These are phyloP conservation scores for Colletes collaris DNA, from an alignment of 2,888 invertebrate genomes.

Conservation along the genomic window DNA sequence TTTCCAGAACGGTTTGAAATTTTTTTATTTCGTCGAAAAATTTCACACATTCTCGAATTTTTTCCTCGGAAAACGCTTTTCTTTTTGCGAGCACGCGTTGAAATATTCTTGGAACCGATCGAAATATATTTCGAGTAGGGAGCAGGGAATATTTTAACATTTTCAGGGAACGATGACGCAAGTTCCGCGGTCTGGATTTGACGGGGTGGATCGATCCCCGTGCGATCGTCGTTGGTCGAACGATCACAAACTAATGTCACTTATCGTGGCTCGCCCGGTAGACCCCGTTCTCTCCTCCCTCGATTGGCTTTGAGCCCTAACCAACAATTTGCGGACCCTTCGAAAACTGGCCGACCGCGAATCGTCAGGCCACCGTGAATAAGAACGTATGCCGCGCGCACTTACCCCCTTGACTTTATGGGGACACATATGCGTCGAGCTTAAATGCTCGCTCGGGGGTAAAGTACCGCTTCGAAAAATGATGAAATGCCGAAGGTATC, in stretches of 20 bases:
- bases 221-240: conserved; percentile 37
- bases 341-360: conserved; percentile 65
- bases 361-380: conserved; percentile 58
- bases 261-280: conserved; percentile 54
- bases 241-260: conserved; percentile 57
- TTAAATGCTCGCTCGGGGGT: conserved; percentile 36
- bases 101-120: too few species aligned
- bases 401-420: conserved; percentile 65
- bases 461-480: conserved; percentile 23
- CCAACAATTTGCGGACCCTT: conserved; percentile 68
- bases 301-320: conserved; percentile 65
- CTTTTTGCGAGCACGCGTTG: too few species aligned
- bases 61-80: too few species aligned
- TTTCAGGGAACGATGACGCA: background rate
- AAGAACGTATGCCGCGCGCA: conserved; percentile 62
- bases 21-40: too few species aligned
- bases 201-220: conserved; percentile 36
- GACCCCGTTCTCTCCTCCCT: conserved; percentile 51
- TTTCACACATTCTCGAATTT: too few species aligned
- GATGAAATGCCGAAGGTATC: background rate
- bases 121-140: too few species aligned
- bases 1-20: too few species aligned
- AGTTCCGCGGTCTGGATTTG: conserved; percentile 21
- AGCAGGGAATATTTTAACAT: conserved; percentile 9
- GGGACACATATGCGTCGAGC: conserved; percentile 56